Conservation (phyloP, 2,797 vertebrate species). For the Danio albolineatus region DNA sequence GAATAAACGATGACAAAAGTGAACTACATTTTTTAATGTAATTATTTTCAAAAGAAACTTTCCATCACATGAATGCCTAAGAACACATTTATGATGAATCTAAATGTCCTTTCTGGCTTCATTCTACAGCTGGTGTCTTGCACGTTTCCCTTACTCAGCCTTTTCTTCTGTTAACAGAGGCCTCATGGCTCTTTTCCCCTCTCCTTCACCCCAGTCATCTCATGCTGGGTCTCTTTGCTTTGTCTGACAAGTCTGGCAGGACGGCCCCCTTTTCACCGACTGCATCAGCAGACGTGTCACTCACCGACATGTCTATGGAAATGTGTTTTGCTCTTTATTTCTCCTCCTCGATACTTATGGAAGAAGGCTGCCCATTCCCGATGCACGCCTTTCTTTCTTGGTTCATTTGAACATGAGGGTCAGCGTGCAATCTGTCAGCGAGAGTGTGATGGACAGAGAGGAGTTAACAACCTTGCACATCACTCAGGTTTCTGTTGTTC, state of each 20-base stretch:
- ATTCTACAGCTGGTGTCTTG: slow-evolving; percentile 12
- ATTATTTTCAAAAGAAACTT: no score
- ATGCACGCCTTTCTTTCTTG: not conserved
- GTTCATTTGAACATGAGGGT: not conserved
- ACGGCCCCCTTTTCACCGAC: slow-evolving; percentile 3
- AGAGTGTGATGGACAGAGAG: slow-evolving; percentile 11
- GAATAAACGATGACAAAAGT: no score
- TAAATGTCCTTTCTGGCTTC: not conserved
- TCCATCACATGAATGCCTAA: not conserved
- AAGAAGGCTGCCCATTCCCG: not conserved
- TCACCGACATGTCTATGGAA: slow-evolving; percentile 20
- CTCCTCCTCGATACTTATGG: not conserved
- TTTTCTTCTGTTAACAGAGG: not conserved
- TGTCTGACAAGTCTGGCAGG: slow-evolving; percentile 40
- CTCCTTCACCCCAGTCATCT: slow-evolving; percentile 20
- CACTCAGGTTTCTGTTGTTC: slow-evolving; percentile 22
- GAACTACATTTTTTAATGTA: no score
- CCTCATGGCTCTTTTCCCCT: slow-evolving; percentile 20
- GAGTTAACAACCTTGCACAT: slow-evolving; percentile 28
- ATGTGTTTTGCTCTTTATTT: slow-evolving; percentile 33
- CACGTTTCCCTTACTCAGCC: slow-evolving; percentile 24
- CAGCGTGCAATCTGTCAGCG: slow-evolving; percentile 1
- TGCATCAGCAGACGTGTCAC: slow-evolving; percentile 49
- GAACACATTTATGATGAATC: not conserved
- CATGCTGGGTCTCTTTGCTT: slow-evolving; percentile 18